Evolutionary conservation across 30 jellyfish, hydroid and myxozoan species (phyloP).

Genomic region (Mastigias papua): DNA sequence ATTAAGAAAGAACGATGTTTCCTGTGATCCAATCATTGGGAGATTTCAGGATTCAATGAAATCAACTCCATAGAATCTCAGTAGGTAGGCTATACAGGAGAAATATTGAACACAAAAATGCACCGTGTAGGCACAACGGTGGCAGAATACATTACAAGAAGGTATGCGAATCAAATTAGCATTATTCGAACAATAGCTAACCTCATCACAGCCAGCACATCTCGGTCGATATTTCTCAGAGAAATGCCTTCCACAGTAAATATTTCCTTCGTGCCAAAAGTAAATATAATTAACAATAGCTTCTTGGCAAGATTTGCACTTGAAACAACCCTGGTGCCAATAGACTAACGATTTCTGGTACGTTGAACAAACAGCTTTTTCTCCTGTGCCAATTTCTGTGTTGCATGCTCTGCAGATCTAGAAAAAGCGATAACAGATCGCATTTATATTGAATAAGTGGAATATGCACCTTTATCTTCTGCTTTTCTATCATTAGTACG

Average conservation of each 20-base stretch:
- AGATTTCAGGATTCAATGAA: too few relatives aligned
- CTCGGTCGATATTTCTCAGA: slow-evolving; percentile 83
- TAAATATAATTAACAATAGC: slow-evolving; percentile 73
- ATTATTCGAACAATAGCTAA: neutral
- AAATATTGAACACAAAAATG: too few relatives aligned
- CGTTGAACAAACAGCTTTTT: slow-evolving; percentile 42
- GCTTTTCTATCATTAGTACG: too few relatives aligned
- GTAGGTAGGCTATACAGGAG: too few relatives aligned
- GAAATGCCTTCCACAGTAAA: slow-evolving; percentile 97
- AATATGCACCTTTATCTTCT: too few relatives aligned
- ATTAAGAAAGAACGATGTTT: too few relatives aligned
- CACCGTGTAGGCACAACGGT: too few relatives aligned
- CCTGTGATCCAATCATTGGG: too few relatives aligned
- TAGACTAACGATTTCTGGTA: slow-evolving; percentile 18
- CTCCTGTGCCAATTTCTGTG: slow-evolving; percentile 22
- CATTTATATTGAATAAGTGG: neutral
- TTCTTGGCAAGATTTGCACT: slow-evolving; percentile 78
- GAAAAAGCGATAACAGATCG: neutral
- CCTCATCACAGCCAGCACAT: slow-evolving; percentile 98
- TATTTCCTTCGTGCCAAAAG: slow-evolving; percentile 68
- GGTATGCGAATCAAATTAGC: neutral
- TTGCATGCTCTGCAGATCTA: slow-evolving; percentile 63
- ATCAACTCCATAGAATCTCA: too few relatives aligned
- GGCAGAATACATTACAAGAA: too few relatives aligned
- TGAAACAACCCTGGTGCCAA: slow-evolving; percentile 89